Base-by-base conservation (phyloP, 30 jellyfish, hydroid and myxozoan genomes). In the Hydra vulgaris region DNA sequence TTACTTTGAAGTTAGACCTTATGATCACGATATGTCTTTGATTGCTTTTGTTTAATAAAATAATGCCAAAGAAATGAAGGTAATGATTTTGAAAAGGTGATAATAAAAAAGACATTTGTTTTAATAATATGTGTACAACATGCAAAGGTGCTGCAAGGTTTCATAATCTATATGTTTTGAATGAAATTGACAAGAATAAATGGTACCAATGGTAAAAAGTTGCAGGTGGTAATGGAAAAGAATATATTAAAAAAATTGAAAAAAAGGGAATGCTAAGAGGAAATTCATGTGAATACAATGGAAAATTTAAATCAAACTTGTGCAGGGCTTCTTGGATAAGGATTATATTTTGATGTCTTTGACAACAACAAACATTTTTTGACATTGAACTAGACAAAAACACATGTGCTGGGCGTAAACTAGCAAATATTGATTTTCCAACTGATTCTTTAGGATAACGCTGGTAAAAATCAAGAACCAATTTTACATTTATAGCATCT, bases 211-310 rank as follows among this genome's bases (percentile, higher is more conserved):
- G n/a, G n/a, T n/a, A n/a, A n/a, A n/a, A n/a, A n/a, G n/a, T n/a
- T n/a, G n/a, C n/a, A n/a, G n/a, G n/a, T n/a, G n/a, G n/a, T n/a
- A n/a, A n/a, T n/a, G n/a, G n/a, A n/a, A n/a, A n/a, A n/a, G n/a
- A n/a, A n/a, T n/a, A n/a, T n/a, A n/a, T n/a, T n/a, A n/a, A n/a
- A n/a, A n/a, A n/a, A n/a, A n/a, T n/a, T n/a, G n/a, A n/a, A n/a
- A n/a, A n/a, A n/a, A n/a, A n/a, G n/a, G n/a, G 61, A 68, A 68
- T 68, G 27, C 27, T 16, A 7, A 68, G 15, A 4, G 75, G 75
- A 68, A 68, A n/a, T 68, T 68, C 75, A 68, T 68, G 75, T 68
- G 75, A 68, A 68, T 68, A 68, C 75, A 68, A 68, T n/a, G 75
- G 75, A 23, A 68, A 68, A 68, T 3, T 16, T 3, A 16, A 68